Evolutionary conservation across 2,888 invertebrate genomes (phyloP).

Genomic region (Ptilodon capucinus): DNA sequence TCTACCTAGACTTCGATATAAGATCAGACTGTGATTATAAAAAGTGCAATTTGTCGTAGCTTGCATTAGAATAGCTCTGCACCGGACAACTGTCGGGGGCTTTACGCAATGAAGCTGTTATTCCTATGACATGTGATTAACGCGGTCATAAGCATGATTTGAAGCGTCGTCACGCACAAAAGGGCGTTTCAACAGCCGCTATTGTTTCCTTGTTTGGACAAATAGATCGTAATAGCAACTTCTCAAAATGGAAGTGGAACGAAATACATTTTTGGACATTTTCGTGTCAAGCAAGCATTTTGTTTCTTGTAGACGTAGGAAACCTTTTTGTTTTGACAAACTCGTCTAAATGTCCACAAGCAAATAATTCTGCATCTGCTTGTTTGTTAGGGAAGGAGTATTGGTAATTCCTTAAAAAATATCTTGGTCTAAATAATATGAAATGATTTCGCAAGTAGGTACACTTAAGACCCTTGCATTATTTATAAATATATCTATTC

Average conservation of each 20-base stretch:
- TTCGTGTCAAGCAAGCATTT: background rate
- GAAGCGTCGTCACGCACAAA: constrained; percentile 5
- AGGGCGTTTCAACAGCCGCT: constrained; percentile 10
- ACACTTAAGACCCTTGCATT: constrained; percentile 14
- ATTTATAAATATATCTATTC: constrained; percentile 16
- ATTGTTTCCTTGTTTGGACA: background rate
- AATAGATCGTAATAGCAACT: background rate
- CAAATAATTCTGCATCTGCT: no score
- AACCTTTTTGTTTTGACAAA: no score
- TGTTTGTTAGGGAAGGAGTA: no score
- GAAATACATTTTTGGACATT: background rate
- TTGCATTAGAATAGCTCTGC: background rate
- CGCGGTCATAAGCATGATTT: constrained; percentile 5
- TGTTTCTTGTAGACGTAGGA: background rate
- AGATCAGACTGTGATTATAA: no score
- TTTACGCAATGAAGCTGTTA: constrained; percentile 1
- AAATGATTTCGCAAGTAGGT: background rate
- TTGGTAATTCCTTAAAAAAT: no score
- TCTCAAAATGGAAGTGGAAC: background rate
- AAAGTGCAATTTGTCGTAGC: background rate
- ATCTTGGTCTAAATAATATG: background rate
- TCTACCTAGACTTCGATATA: no score
- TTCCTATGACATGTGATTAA: constrained; percentile 10
- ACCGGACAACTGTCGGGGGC: background rate
- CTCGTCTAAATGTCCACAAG: no score